Evolutionary conservation across 2,797 vertebrate genomes (phyloP).

Genomic region (Okamejei kenojei): DNA sequence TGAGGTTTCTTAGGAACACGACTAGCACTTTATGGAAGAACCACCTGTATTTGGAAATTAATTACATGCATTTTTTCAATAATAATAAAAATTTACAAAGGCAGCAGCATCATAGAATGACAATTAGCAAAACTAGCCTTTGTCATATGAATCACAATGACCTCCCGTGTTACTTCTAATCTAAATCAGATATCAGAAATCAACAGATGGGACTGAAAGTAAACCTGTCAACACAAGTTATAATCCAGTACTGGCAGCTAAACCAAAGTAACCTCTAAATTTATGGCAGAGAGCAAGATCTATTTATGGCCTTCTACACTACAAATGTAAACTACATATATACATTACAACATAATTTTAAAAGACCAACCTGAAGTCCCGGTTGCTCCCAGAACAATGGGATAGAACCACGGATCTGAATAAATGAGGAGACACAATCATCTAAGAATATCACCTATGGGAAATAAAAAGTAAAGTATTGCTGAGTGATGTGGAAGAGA

Average conservation of each 20-base stretch:
- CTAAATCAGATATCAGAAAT: not conserved
- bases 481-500: not conserved
- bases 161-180: not conserved
- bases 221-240: not conserved
- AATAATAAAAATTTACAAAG: not conserved
- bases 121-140: not conserved
- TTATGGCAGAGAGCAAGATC: not conserved
- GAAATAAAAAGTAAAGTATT: slow-evolving; percentile 13
- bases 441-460: slow-evolving; percentile 87
- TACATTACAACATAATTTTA: not conserved
- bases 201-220: not conserved
- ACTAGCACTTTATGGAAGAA: too few relatives aligned
- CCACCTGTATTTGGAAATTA: not conserved
- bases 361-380: slow-evolving; percentile 78
- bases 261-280: not conserved
- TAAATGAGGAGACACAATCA: slow-evolving; percentile 88
- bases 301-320: not conserved
- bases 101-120: not conserved
- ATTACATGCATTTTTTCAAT: not conserved
- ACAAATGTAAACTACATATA: not conserved
- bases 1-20: too few relatives aligned
- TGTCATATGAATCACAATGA: not conserved
- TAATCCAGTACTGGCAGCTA: not conserved
- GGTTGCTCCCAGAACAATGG: slow-evolving; percentile 97
- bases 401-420: slow-evolving; percentile 93